Percentiles rank a stretch among this genome's conserved stretches.
Conservation (phyloP, 2,888 invertebrate species). For the Argyra leucocephala region DNA sequence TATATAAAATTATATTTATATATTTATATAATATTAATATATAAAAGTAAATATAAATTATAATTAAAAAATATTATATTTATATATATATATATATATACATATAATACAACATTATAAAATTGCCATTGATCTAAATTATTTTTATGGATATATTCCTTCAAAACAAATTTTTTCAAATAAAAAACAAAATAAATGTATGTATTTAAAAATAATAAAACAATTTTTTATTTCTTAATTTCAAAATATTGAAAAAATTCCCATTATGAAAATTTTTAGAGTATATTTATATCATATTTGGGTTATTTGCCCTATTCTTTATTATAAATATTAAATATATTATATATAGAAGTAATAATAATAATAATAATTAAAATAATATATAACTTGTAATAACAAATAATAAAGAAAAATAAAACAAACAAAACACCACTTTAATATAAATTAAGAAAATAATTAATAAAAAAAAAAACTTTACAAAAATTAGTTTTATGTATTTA, state of each 20-base stretch:
- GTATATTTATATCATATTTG: not conserved
- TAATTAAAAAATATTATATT: not conserved
- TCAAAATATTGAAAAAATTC: not conserved
- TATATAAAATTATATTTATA: slow-evolving; percentile 4
- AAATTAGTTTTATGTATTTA: too few relatives aligned
- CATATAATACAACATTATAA: not conserved
- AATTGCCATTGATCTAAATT: not conserved
- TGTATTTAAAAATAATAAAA: not conserved
- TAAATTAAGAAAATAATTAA: too few relatives aligned
- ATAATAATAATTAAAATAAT: too few relatives aligned
- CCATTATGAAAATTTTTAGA: not conserved
- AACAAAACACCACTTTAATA: too few relatives aligned
- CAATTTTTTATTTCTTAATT: too few relatives aligned
- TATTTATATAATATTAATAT: slow-evolving; percentile 10
- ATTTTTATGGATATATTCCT: not conserved
- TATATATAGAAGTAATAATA: too few relatives aligned
- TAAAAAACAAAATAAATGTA: not conserved
- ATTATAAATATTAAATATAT: not conserved
- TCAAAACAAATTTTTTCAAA: not conserved
- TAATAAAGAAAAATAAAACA: too few relatives aligned
- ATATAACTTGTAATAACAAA: too few relatives aligned
- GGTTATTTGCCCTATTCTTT: slow-evolving; percentile 4
- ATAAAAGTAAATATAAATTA: slow-evolving; percentile 7
- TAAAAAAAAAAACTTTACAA: too few relatives aligned
- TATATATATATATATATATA: slow-evolving; percentile 10